Percentiles rank a stretch among this genome's conserved stretches.
Evolutionary conservation across 2,888 invertebrate genomes (phyloP).

Genomic region (Eupithecia centaureata): DNA sequence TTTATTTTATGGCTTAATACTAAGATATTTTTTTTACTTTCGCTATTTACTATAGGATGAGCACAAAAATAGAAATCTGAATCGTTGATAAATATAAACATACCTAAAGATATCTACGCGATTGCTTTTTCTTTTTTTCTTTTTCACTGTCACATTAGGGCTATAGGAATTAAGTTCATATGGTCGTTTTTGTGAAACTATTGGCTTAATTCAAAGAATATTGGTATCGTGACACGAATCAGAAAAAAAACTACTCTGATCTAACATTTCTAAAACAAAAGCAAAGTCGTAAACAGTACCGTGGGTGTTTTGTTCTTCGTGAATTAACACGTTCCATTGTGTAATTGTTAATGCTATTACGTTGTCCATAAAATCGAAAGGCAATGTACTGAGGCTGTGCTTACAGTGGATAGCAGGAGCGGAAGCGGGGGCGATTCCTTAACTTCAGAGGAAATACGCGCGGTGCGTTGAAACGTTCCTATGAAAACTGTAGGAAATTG

Average conservation of each 20-base stretch:
- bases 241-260: neutral
- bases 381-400: conserved; percentile 9
- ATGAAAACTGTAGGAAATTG: neutral
- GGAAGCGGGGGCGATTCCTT: neutral
- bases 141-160: too few relatives aligned
- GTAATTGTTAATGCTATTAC: conserved; percentile 37
- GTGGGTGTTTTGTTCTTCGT: conserved; percentile 6
- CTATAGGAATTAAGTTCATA: too few relatives aligned
- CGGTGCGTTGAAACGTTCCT: neutral
- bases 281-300: neutral
- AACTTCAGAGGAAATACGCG: neutral
- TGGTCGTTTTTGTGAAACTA: neutral
- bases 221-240: neutral
- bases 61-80: too few relatives aligned
- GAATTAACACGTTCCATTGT: conserved; percentile 26
- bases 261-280: neutral
- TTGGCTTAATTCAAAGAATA: too few relatives aligned
- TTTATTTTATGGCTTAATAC: too few relatives aligned
- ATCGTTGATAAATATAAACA: too few relatives aligned
- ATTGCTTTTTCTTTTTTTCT: too few relatives aligned
- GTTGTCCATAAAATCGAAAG: conserved; percentile 40
- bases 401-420: neutral
- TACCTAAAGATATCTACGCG: too few relatives aligned
- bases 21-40: too few relatives aligned
- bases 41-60: too few relatives aligned